Conservation (phyloP, 2,113 vertebrate genomes). For the Ranitomeya imitator region DNA sequence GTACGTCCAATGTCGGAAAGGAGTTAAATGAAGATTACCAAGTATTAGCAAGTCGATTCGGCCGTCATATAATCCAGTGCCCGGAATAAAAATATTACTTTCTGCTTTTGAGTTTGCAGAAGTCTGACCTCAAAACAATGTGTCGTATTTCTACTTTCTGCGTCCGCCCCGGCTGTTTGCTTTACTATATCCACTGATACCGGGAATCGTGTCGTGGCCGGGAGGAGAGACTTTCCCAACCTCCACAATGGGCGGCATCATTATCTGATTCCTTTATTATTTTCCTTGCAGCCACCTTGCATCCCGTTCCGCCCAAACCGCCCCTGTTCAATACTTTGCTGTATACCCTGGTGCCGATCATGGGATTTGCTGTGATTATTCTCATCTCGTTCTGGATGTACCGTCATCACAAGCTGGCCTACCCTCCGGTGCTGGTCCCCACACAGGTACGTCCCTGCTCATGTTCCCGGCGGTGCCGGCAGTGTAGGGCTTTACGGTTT, state of each 20-base stretch:
- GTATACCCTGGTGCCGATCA: conserved; percentile 93
- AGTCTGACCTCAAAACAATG: too few species aligned
- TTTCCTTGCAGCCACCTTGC: conserved; percentile 84
- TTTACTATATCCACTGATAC: neutral
- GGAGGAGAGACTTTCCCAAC: neutral
- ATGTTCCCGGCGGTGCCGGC: neutral
- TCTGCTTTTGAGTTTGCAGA: too few species aligned
- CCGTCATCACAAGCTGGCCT: conserved; percentile 96
- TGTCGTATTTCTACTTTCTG: too few species aligned
- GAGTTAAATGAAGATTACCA: too few species aligned
- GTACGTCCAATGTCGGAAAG: too few species aligned
- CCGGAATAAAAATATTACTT: too few species aligned
- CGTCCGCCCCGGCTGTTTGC: too few species aligned
- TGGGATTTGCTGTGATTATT: conserved; percentile 88
- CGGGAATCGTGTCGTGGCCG: neutral
- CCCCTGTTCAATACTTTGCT: conserved; percentile 92
- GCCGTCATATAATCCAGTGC: too few species aligned
- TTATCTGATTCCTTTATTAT: neutral
- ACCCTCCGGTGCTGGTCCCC: conserved; percentile 94
- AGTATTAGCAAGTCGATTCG: too few species aligned
- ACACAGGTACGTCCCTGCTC: conserved; percentile 85
- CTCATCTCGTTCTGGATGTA: conserved; percentile 98
- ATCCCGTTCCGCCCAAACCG: conserved; percentile 87
- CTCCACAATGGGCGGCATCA: neutral
- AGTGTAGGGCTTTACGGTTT: neutral